Base-by-base conservation (phyloP, 2,888 invertebrate species). In the Willowsia nigromaculata region DNA sequence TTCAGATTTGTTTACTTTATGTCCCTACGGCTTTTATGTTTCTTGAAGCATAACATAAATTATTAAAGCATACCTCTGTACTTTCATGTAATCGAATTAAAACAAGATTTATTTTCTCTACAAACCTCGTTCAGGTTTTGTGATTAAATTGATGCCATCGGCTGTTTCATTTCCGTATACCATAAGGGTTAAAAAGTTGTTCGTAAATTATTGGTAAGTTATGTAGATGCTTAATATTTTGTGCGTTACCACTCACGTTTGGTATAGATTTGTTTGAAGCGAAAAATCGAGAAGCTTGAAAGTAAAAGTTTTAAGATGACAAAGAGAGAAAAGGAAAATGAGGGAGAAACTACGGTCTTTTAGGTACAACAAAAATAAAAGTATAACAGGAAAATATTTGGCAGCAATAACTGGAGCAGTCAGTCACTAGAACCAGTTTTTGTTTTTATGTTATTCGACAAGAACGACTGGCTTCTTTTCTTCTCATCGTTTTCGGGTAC, bases 401-500 rank as follows among this genome's bases (percentile, higher is more conserved):
- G 85, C 76, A 85, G 53, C 65, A 62, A 62, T 65, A 85, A 78
- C 85, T 80, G 25, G 78, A 78, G 53, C 78, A 85, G 85, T 85
- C 85, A 78, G 78, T 85, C 85, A 85, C 6, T 81, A 43, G 27
- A 62, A 62, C 47, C 56, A 25, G 30, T 53, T 78, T 81, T 56
- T 56, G 81, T 43, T 71, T 71, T 71, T 25, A 65, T 65, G n/a
- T 18, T 37, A 59, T 68, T 68, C 68, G 18, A 27, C 47, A 47
- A 47, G 81, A 65, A 62, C 2, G 43, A 33, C 27, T 47, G 27
- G 43, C 25, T 47, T 47, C 37, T 37, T 68, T 47, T 25, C 22
- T 40, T 40, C 15, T 27, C 7, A 47, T 43, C 15, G 5, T 7
- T 59, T 37, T 53, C 37, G 40, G 59, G 56, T 59, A 74, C 50